Evolutionary conservation across 2,888 invertebrate species (phyloP), one percentile per base, ranked within the genome.

Genomic region (Parnassius smintheus): DNA sequence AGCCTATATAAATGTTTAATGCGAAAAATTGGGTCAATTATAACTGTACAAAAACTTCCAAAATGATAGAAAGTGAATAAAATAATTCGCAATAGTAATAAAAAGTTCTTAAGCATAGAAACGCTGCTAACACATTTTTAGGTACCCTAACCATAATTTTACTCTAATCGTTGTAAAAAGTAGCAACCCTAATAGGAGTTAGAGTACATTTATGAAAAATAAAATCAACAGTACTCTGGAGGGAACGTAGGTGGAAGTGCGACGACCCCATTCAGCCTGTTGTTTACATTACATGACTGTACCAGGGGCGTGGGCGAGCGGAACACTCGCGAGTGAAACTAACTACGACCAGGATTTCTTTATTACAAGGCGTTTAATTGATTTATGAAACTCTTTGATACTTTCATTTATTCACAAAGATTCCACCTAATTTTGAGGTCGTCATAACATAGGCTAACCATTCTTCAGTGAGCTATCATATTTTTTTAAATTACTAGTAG

Each of bases 221-320:
- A 49, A 49, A 49, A 49, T 49, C 49, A 52, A 13, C 42, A 57
- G 18, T 41, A 57, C 54, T 61, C 51, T 22, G 57, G 67, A 76
- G 75, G 78, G 85, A 86, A 87, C 86, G 86, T 85, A 82, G 82
- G 81, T 78, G 74, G 74, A 68, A 80, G 85, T 73, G 69, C 82
- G 76, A 78, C 76, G 86, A 83, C 88, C 85, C 72, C 70, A 76
- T 80, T 77, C 66, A 66, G 53, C 67, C 67, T 72, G 71, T 73
- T 76, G 75, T 73, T 72, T 67, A 69, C 70, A 68, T 59, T 69
- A 51, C 44, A 65, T 57, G 56, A 62, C 61, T 67, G 68, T 66
- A 61, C 63, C 56, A 54, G 68, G 62, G 58, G 68, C 56, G 69
- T 70, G 70, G 70, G 72, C 72, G 73, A 56, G 64, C 65, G 67